Percentiles rank a stretch among this genome's conserved stretches.
These are phyloP conservation scores for Prionace glauca DNA, from an alignment of 2,797 vertebrate species.

Conservation along the genomic window DNA sequence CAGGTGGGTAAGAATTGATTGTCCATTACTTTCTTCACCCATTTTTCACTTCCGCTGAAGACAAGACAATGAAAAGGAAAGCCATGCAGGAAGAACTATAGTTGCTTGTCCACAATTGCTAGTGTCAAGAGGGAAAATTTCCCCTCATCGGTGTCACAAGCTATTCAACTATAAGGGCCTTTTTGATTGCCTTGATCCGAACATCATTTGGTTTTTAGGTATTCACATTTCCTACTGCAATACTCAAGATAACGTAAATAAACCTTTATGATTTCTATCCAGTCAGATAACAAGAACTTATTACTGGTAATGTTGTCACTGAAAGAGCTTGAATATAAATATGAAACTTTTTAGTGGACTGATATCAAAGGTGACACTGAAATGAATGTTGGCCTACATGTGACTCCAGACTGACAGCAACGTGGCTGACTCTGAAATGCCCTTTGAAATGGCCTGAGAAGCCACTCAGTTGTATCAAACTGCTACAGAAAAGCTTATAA, in stretches of 20 bases:
- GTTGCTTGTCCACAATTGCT: not conserved
- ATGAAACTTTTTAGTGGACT: not conserved
- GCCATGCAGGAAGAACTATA: not conserved
- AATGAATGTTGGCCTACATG: not conserved
- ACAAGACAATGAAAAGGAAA: not conserved
- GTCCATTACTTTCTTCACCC: not conserved
- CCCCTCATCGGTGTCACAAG: not conserved
- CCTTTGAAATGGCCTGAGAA: no score
- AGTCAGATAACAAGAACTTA: not conserved
- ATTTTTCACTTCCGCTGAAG: not conserved
- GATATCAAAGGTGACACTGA: not conserved
- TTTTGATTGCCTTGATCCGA: not conserved
- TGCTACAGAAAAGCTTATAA: no score
- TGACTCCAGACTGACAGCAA: not conserved
- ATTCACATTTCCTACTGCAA: not conserved
- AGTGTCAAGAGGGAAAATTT: not conserved
- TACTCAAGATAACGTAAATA: not conserved
- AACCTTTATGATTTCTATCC: not conserved
- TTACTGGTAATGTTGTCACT: not conserved
- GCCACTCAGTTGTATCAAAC: no score
- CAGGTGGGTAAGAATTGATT: not conserved
- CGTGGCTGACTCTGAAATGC: no score
- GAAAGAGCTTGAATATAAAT: not conserved
- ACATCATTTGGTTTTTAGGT: not conserved
- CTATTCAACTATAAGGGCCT: not conserved